Evolutionary conservation across 2,888 invertebrate species (phyloP).

Genomic region (Asteroscopus sphinx): DNA sequence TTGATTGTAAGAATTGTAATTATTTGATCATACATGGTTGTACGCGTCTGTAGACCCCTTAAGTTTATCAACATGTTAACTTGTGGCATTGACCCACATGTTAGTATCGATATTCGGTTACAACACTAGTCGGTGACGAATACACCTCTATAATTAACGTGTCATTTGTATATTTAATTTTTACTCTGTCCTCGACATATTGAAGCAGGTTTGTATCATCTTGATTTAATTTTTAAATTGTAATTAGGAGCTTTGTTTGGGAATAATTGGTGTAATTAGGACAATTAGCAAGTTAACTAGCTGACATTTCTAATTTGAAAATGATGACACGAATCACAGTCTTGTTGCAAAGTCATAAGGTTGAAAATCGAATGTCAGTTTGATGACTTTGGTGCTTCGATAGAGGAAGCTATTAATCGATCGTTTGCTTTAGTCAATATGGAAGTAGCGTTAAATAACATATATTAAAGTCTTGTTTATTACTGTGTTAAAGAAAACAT

Average conservation of each 20-base stretch:
- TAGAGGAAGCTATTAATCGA: slow-evolving; percentile 3
- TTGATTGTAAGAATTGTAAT: no score
- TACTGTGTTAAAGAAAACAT: no score
- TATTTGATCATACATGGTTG: not conserved
- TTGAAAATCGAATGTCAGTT: not conserved
- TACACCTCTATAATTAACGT: slow-evolving; percentile 61
- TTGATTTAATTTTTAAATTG: slow-evolving; percentile 36
- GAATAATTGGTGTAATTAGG: slow-evolving; percentile 21
- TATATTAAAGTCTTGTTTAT: not conserved
- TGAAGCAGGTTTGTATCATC: slow-evolving; percentile 44
- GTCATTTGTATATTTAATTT: slow-evolving; percentile 64
- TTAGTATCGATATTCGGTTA: slow-evolving; percentile 80
- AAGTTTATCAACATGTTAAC: slow-evolving; percentile 47
- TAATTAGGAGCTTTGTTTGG: slow-evolving; percentile 34
- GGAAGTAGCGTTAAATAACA: slow-evolving; percentile 1
- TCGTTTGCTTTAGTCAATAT: not conserved
- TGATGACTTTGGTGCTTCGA: not conserved
- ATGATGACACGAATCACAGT: not conserved
- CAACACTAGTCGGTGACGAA: slow-evolving; percentile 74
- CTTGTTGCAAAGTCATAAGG: not conserved
- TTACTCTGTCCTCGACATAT: slow-evolving; percentile 67
- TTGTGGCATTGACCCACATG: slow-evolving; percentile 80
- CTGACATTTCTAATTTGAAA: not conserved
- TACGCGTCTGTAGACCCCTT: slow-evolving; percentile 26
- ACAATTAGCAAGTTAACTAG: slow-evolving; percentile 5